Evolutionary conservation across 1,140 invertebrate species (phyloP).

Genomic region (Pseudomyrmex dendroicus): DNA sequence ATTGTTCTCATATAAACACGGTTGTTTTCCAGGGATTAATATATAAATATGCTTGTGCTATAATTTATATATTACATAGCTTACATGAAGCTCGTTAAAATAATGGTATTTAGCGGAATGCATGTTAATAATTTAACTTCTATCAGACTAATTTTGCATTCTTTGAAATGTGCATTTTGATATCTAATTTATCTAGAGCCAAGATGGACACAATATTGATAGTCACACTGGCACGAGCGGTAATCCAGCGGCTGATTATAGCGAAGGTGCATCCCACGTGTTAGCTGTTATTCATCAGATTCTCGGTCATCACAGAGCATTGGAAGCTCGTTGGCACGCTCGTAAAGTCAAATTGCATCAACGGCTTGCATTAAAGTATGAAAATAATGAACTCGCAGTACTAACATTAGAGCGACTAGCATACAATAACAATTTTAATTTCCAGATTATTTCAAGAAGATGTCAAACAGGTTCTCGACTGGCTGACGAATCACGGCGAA

Average conservation of each 20-base stretch:
- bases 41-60: constrained; percentile 25
- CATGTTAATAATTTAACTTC: constrained; percentile 19
- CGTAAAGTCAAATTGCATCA: constrained; percentile 98
- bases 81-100: constrained; percentile 8
- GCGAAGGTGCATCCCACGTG: constrained; percentile 95
- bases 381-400: not conserved
- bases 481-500: constrained; percentile 99
- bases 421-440: constrained; percentile 38
- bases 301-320: constrained; percentile 94
- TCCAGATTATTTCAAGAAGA: constrained; percentile 95
- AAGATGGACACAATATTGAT: constrained; percentile 82
- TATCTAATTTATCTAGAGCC: constrained; percentile 80
- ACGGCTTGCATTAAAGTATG: constrained; percentile 92
- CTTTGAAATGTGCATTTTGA: not conserved
- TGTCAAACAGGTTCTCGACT: constrained; percentile 98
- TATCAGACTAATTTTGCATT: not conserved
- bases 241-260: constrained; percentile 98
- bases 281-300: constrained; percentile 97
- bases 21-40: not conserved
- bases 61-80: constrained; percentile 12
- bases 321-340: constrained; percentile 97
- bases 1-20: not conserved
- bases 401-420: not conserved
- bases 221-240: constrained; percentile 87
- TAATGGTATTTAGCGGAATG: constrained; percentile 9